These are phyloP conservation scores for Aramus guarauna DNA, from an alignment of 2,113 vertebrate species.

Conservation along the genomic window DNA sequence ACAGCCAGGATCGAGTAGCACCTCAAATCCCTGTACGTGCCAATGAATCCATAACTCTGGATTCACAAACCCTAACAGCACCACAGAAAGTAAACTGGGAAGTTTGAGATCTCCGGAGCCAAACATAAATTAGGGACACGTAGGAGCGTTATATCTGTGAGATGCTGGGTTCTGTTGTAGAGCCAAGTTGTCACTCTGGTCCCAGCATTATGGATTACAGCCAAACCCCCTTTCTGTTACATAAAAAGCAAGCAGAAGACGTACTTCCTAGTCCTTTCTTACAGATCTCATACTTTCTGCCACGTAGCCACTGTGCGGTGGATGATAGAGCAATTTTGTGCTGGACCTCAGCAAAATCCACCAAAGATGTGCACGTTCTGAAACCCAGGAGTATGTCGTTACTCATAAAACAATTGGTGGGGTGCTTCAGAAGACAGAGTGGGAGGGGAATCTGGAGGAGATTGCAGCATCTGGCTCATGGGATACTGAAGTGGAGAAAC, in stretches of 20 bases:
- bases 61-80: background rate
- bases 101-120: background rate
- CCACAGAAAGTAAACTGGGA: background rate
- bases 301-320: fast-evolving
- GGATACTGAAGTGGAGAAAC: background rate
- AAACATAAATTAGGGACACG: fast-evolving
- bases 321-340: background rate
- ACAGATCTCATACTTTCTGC: background rate
- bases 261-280: background rate
- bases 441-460: background rate
- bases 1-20: background rate
- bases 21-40: background rate
- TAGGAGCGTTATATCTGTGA: background rate
- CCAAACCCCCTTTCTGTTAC: background rate
- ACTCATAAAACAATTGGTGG: background rate
- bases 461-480: background rate
- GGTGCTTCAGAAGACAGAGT: background rate
- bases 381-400: background rate
- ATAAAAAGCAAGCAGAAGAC: background rate
- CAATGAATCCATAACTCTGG: background rate
- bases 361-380: background rate
- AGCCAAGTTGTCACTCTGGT: background rate
- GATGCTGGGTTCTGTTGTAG: background rate
- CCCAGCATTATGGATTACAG: background rate
- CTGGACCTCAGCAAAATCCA: background rate